Evolutionary conservation across 92 coral and sea anemone species (phyloP).

Genomic region (Palythoa caribaeorum): DNA sequence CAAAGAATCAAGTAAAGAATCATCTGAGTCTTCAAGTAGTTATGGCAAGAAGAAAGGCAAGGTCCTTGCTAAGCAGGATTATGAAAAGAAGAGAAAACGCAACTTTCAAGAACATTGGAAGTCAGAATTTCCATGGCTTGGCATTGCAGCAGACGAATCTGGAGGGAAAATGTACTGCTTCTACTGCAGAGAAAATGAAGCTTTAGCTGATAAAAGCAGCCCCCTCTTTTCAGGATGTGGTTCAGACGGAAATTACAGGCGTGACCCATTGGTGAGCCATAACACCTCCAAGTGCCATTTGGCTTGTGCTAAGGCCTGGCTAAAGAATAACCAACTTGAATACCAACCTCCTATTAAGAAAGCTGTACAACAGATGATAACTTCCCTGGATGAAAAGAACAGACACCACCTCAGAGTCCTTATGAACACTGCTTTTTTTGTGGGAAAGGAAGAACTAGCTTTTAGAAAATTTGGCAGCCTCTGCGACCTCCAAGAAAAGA

Average conservation of each 20-base stretch:
- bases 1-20: conserved; percentile 18
- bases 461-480: conserved; percentile 38
- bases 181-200: conserved; percentile 20
- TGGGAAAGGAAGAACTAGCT: conserved; percentile 47
- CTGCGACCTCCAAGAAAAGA: conserved; percentile 32
- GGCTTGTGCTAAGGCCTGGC: conserved; percentile 19
- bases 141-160: not conserved
- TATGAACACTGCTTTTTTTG: conserved; percentile 51
- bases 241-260: conserved; percentile 23
- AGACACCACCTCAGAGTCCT: conserved; percentile 19
- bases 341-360: conserved; percentile 24
- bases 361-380: conserved; percentile 36
- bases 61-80: conserved; percentile 29
- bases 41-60: conserved; percentile 33
- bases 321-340: conserved; percentile 26
- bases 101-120: conserved; percentile 1
- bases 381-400: conserved; percentile 20
- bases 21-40: not conserved
- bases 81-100: conserved; percentile 16
- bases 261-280: conserved; percentile 28
- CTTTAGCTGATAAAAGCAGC: conserved; percentile 42
- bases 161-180: conserved; percentile 37
- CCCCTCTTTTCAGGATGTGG: conserved; percentile 15
- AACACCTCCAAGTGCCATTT: conserved; percentile 32
- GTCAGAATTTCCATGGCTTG: conserved; percentile 31